Percentiles rank a stretch among this genome's conserved stretches.
phyloP scores from a whole-genome alignment of 2,888 invertebrate species.

The Neocrepidodera transversa region DNA sequence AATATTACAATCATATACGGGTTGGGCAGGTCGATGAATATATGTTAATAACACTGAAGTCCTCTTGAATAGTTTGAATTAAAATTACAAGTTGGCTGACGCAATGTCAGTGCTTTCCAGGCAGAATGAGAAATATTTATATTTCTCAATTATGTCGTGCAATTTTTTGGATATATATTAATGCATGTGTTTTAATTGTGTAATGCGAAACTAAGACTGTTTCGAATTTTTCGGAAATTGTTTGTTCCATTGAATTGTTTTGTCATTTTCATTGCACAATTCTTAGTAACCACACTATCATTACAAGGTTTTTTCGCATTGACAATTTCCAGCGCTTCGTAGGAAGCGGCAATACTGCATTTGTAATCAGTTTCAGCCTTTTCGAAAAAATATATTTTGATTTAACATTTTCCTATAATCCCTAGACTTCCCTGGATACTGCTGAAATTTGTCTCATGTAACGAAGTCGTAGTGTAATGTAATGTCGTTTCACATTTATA shows the following conservation, averaged over 20 bases:
- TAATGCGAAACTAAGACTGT: conserved; percentile 20
- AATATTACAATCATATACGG: too few relatives aligned
- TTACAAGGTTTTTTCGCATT: conserved; percentile 14
- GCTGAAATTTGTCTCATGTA: neutral
- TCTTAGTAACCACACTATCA: conserved; percentile 11
- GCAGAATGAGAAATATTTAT: neutral
- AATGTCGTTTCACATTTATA: too few relatives aligned
- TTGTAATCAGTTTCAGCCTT: conserved; percentile 3
- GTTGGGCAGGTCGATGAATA: too few relatives aligned
- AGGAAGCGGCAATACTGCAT: conserved; percentile 11
- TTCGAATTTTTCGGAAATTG: conserved; percentile 16
- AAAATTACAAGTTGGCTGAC: neutral
- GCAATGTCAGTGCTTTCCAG: neutral
- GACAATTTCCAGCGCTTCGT: conserved; percentile 10
- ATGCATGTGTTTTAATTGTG: conserved; percentile 16
- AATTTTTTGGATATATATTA: conserved; percentile 15
- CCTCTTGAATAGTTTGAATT: neutral
- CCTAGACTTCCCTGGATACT: too few relatives aligned
- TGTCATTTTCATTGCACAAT: conserved; percentile 22
- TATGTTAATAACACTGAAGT: neutral
- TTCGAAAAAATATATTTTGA: too few relatives aligned
- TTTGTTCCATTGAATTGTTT: conserved; percentile 21
- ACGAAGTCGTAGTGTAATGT: too few relatives aligned
- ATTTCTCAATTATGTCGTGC: neutral
- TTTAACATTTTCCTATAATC: too few relatives aligned